Evolutionary conservation across 2,113 vertebrate species (phyloP), one percentile per base, ranked within the genome.

Genomic region (Ptyas mucosa): DNA sequence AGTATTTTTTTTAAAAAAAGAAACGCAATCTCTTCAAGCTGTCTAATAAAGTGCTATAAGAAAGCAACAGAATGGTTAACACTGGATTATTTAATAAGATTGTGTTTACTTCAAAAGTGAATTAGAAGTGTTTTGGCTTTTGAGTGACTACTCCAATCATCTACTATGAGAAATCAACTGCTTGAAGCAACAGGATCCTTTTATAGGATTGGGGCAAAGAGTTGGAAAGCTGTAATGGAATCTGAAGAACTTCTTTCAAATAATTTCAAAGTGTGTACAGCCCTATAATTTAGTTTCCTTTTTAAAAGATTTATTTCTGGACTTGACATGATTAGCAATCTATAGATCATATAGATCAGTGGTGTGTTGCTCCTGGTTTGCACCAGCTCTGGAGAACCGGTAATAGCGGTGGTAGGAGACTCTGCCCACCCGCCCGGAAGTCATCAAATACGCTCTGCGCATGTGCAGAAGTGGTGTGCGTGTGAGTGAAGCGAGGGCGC

Each of bases 1-100:
- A 94, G 93, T 91, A 94, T 95, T 69, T 29, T 64, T 64, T 58
- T 95, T 94, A 94, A 87, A 95, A 93, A 91, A 93, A 61, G 2
- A 88, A 87, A 94, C 11, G 53, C 87, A 85, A 24, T 51, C 92
- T 1, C 90, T 85, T 93, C 94, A 95, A 95, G 29, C 89, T 53
- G 88, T 94, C 94, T 89, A 54, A 2, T 0, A 9, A 69, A n/a
- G 29, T 69, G 29, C 52, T 95, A 89, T 90, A 93, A 95, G 91
- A 89, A 91, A 91, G 87, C 87, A 34, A 64, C 88, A 0, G 92
- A 95, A 96, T 88, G 90, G 49, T 55, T 89, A 94, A 89, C 49
- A 93, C 58, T 34, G 81, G 54, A 18, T 94, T 96, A 69, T 46
- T 69, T 69, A 69, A 34, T 34, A 69, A 12, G 29, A 14, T n/a